Percentiles rank a stretch among this genome's conserved stretches.
Evolutionary conservation across 1,140 invertebrate species (phyloP).

Genomic region (Watersipora subatra): DNA sequence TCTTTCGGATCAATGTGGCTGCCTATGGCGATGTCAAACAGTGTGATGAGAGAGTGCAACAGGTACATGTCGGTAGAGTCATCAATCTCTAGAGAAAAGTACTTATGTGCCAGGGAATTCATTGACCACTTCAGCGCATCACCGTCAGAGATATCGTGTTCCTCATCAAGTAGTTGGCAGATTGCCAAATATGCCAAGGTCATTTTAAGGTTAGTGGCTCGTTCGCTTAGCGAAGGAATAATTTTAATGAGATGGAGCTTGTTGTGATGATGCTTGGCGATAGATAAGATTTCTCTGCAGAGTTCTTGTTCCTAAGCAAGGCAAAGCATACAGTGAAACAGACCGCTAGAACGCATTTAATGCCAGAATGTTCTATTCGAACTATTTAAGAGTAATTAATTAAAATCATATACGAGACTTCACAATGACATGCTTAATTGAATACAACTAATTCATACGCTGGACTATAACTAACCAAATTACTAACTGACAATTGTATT

Average conservation of each 20-base stretch:
- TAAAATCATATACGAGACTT: too few species aligned
- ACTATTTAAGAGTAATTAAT: too few species aligned
- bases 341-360: too few species aligned
- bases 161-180: neutral
- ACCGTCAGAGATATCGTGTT: neutral
- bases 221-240: neutral
- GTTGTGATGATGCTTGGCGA: neutral
- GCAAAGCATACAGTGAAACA: too few species aligned
- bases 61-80: neutral
- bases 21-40: neutral
- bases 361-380: too few species aligned
- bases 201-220: neutral
- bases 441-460: too few species aligned
- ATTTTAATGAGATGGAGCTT: neutral
- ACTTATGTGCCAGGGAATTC: neutral
- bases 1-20: neutral
- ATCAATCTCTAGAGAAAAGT: neutral
- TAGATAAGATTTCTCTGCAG: neutral
- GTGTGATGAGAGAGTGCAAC: neutral
- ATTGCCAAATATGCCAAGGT: neutral
- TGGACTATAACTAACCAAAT: too few species aligned
- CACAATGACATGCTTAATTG: too few species aligned
- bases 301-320: neutral
- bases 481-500: too few species aligned
- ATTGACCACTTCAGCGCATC: neutral